Conservation (phyloP, 2,888 invertebrate species). For the Oeneis ivallda region DNA sequence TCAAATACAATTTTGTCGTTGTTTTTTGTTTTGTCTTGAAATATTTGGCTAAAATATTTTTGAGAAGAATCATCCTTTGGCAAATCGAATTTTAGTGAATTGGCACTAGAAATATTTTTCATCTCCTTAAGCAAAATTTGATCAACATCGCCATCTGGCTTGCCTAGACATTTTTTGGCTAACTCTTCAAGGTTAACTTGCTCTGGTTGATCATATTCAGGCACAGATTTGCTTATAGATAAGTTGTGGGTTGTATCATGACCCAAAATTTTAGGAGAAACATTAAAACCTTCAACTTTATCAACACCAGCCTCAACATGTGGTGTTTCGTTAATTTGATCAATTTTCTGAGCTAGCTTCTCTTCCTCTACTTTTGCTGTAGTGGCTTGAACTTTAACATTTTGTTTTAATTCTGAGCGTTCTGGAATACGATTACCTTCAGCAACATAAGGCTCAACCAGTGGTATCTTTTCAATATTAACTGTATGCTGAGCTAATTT, state of each 20-base stretch:
- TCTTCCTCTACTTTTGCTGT: constrained; percentile 50
- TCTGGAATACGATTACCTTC: background rate
- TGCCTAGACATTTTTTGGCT: constrained; percentile 40
- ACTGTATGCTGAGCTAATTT: background rate
- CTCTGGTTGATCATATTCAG: constrained; percentile 10
- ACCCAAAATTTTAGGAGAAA: constrained; percentile 48
- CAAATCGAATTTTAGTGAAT: constrained; percentile 4
- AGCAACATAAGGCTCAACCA: background rate
- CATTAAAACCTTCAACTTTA: constrained; percentile 50
- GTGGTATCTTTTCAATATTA: background rate
- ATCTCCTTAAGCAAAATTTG: constrained; percentile 40
- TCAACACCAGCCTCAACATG: constrained; percentile 50
- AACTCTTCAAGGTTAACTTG: constrained; percentile 34
- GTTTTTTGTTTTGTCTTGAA: constrained; percentile 15
- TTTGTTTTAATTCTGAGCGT: background rate
- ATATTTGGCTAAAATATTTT: constrained; percentile 26
- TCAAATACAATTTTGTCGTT: constrained; percentile 18
- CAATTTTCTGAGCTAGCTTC: constrained; percentile 54
- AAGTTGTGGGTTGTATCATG: constrained; percentile 28
- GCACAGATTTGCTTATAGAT: background rate
- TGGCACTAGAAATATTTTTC: constrained; percentile 24
- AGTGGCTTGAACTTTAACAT: constrained; percentile 39
- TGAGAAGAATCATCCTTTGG: constrained; percentile 17
- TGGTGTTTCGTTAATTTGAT: constrained; percentile 54
- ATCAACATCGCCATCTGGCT: constrained; percentile 39